phyloP scores from a whole-genome alignment of 1,140 invertebrate species.

The Zaprionus africanus region DNA sequence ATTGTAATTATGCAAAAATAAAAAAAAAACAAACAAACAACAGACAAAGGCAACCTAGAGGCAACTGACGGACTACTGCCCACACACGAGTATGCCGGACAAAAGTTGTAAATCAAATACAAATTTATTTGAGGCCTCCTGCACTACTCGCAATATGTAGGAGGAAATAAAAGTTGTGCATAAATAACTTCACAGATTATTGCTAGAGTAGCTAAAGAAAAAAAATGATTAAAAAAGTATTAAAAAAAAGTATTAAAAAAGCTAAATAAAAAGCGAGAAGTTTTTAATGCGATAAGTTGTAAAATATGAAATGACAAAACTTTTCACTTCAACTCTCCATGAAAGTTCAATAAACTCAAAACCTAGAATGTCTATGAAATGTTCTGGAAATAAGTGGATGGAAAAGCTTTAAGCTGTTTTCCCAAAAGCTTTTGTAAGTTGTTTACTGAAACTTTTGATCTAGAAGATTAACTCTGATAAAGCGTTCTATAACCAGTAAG shows the following conservation, averaged over 20 bases:
- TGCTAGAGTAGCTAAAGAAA: background rate
- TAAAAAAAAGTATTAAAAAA: background rate
- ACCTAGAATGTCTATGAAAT: no score
- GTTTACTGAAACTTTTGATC: no score
- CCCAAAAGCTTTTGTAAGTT: background rate
- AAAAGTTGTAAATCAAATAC: slow-evolving; percentile 10
- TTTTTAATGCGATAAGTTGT: background rate
- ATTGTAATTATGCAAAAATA: slow-evolving; percentile 47
- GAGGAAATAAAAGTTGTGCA: background rate
- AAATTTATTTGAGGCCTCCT: background rate
- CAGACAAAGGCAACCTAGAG: slow-evolving; percentile 16
- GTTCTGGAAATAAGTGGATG: no score
- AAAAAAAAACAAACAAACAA: slow-evolving; percentile 9
- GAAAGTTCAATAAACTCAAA: background rate
- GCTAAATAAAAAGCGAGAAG: background rate
- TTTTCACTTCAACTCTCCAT: background rate
- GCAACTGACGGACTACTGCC: background rate
- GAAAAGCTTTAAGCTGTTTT: background rate
- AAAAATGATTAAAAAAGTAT: no score
- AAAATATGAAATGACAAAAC: background rate
- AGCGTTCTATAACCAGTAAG: no score
- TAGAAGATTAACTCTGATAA: no score
- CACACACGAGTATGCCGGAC: background rate
- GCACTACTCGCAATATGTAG: background rate
- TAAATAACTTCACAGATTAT: background rate